Base-by-base conservation (phyloP, 2,797 vertebrate species). In the Triplophysa yarkandensis region DNA sequence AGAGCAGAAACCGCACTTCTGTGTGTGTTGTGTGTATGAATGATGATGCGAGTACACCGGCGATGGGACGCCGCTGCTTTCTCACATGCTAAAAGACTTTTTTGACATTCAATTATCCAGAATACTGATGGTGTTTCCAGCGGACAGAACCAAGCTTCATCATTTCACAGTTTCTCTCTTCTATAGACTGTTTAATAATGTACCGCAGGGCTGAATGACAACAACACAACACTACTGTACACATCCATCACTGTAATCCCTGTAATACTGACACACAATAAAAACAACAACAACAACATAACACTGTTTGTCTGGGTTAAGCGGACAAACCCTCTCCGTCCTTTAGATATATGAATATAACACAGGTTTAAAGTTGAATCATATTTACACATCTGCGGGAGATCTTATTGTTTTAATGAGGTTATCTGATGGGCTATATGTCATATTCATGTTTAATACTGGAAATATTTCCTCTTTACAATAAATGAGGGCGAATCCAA, bases 61-160 rank as follows among this genome's bases (percentile, higher is more conserved):
- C 32, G 46, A 27, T 27, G 23, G 32, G 23, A 43, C 36, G 34
- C 23, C 27, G 21, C 32, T 50, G 48, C 30, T 19, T 41, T 43
- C 19, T 46, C 30, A 55, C 52, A 64, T 25, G 41, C 57, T 41
- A 70, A 63, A 55, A 48, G 46, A 32, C n/a, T 17, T 57, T 44
- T 65, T 39, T 36, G 67, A 65, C 68, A 77, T 63, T 65, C 14
- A 67, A 32, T 77, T 71, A 58, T 70, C 41, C 41, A 64, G 9
- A 74, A 81, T 81, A 81, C 77, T 79, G 77, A 74, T 66, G 62
- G 57, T 68, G 54, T 34, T 58, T 39, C 66, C 48, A 60, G 16
- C 39, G 6, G 32, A 65, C 55, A 64, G 30, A 25, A 65, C 34
- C 25, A 23, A 61, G 60, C 34, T 66, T 61, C 34, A 70, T 76